Evolutionary conservation across 2,113 vertebrate species (phyloP), one percentile per base, ranked within the genome.

Genomic region (Erythrocercus mccallii): DNA sequence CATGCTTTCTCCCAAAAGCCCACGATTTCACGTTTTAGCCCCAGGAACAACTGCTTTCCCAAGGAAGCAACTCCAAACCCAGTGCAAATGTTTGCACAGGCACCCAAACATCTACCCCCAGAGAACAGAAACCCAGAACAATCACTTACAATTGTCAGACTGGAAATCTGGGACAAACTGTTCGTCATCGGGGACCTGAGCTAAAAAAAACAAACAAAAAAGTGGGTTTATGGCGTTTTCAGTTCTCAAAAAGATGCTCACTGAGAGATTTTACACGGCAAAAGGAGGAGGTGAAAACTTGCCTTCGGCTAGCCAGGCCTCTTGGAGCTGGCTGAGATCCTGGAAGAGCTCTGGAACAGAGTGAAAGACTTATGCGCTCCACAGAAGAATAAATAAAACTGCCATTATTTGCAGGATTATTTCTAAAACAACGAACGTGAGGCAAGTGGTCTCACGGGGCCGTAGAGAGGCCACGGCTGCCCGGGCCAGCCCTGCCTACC

Each of bases 91-190:
- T 90, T 94, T 81, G 65, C 51, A 48, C 50, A 30, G 37, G 53
- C 77, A 93, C 76, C 79, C 82, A 82, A 82, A 91, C 4, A 2
- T 20, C n/a, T 42, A 8, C 18, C 60, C 38, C 23, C 24, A 2
- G n/a, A 80, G 54, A 87, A 83, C 23, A 28, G 92, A 88, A 82
- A 19, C n/a, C 45, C 37, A 6, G 76, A 69, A 87, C 71, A 85
- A 93, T 90, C 98, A 99, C 99, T 99, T 97, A 99, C 99, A 97
- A 98, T 98, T 99, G 96, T 99, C 99, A 12, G 99, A 99, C 98
- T 99, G 99, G 97, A 99, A 99, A 98, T 99, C 99, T 92, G 99
- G 99, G 96, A 99, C 99, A 98, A 99, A 99, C 72, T 99, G 99
- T 95, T 99, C 99, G 44, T 99, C 99, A 87, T 99, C 99, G 2